Conservation (phyloP, 2,113 vertebrate species). For the Peromyscus californicus region DNA sequence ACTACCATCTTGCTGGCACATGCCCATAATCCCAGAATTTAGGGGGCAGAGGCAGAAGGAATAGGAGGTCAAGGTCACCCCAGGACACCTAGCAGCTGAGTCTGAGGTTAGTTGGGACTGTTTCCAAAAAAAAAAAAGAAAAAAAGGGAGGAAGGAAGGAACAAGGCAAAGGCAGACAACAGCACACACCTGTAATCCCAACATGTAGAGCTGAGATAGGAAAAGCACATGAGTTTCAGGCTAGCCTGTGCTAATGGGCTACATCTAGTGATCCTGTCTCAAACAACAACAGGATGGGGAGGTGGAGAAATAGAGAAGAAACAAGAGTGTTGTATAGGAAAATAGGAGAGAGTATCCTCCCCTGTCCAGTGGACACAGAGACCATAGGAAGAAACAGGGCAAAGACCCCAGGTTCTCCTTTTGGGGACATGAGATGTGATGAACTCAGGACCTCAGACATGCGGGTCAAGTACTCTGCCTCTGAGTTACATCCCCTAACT, state of each 20-base stretch:
- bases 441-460: neutral
- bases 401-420: neutral
- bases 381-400: neutral
- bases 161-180: neutral
- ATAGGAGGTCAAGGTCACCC: neutral
- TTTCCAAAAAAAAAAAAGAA: accelerated
- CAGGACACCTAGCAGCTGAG: neutral
- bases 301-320: neutral
- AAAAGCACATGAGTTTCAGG: neutral
- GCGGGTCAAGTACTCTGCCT: neutral
- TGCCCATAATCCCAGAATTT: neutral
- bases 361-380: neutral
- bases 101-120: neutral
- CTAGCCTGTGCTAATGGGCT: neutral
- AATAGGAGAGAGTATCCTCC: neutral
- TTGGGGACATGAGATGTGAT: neutral
- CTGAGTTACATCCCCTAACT: neutral
- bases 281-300: neutral
- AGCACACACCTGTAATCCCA: neutral
- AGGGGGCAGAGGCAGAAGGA: neutral
- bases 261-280: neutral
- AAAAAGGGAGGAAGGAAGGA: accelerated
- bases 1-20: neutral
- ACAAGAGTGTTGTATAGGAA: neutral
- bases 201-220: neutral